Conservation (phyloP, 2,797 vertebrate genomes). For the Acipenser oxyrinchus region DNA sequence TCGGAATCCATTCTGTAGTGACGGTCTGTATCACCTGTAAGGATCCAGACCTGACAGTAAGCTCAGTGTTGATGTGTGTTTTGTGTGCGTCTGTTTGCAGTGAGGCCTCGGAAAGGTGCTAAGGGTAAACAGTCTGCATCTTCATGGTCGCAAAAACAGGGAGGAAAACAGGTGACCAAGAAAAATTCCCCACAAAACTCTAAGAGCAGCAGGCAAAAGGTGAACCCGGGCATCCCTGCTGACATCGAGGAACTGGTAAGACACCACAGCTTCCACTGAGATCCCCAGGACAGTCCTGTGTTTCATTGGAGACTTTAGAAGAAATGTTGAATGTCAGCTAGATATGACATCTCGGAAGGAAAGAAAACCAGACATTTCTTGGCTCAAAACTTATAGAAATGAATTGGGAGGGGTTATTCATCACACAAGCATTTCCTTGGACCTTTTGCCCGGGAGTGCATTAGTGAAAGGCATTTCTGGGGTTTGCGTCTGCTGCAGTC, state of each 20-base stretch:
- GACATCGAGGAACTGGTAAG: conserved; percentile 94
- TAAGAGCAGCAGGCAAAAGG: conserved; percentile 46
- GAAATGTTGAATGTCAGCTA: no score
- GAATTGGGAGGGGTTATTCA: no score
- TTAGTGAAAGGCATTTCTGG: no score
- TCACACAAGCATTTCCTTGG: no score
- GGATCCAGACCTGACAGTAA: conserved; percentile 32
- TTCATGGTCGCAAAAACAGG: conserved; percentile 43
- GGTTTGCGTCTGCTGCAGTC: background rate
- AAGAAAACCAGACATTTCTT: no score
- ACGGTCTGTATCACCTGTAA: conserved; percentile 28
- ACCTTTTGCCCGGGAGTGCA: no score
- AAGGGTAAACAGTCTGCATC: conserved; percentile 61
- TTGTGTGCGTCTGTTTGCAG: conserved; percentile 50
- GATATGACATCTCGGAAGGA: no score
- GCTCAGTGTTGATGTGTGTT: conserved; percentile 48
- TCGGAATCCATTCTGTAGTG: conserved; percentile 25
- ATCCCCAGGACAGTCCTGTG: no score
- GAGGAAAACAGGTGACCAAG: conserved; percentile 69
- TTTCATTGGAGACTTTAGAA: no score
- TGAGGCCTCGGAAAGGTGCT: conserved; percentile 74
- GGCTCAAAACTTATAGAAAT: no score
- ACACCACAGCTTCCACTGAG: background rate
- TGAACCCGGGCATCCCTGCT: conserved; percentile 53
- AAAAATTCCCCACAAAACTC: conserved; percentile 52